Evolutionary conservation across 2,113 vertebrate species (phyloP), one percentile per base, ranked within the genome.

Genomic region (Turnix velox): DNA sequence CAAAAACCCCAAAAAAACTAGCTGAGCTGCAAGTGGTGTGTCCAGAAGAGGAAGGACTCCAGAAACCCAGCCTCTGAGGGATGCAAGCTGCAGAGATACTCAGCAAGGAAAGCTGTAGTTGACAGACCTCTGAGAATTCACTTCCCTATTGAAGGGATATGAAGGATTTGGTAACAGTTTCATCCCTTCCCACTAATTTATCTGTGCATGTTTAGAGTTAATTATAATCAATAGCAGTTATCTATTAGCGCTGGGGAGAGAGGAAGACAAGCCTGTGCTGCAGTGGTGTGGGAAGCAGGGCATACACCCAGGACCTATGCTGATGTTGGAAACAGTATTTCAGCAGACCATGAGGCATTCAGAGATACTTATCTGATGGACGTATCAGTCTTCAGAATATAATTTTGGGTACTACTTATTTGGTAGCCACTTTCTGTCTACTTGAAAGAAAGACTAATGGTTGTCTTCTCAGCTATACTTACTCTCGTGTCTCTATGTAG

Each of bases 31-130:
- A 88, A 49, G 42, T 68, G 67, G 31, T 6, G 9, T 79, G 62
- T 35, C 35, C 58, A 54, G 59, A 69, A 63, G n/a, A 57, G 24
- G 48, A 39, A 42, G 61, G 20, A 39, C 33, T 75, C 15, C 48
- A 66, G 46, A 87, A 69, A 19, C 4, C 2, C 31, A 22, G 11
- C 4, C 7, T 66, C 3, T 65, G 40, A 6, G 2, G 1, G 25
- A 48, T 42, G 45, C 20, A 30, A 2, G 20, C 12, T 1, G 1
- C 45, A 5, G 0, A 0, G 37, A 17, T 51, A 4, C 11, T 7
- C 18, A 25, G 63, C 24, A 4, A 22, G 6, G 46, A 14, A 18
- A 3, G 37, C 24, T 79, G 27, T 1, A 0, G 4, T 20, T 62
- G 25, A 10, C 30, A 8, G n/a, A 15, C 3, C 16, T 11, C 5